Evolutionary conservation across 1,140 invertebrate species (phyloP).

Genomic region (Protaetia brevitarsis): DNA sequence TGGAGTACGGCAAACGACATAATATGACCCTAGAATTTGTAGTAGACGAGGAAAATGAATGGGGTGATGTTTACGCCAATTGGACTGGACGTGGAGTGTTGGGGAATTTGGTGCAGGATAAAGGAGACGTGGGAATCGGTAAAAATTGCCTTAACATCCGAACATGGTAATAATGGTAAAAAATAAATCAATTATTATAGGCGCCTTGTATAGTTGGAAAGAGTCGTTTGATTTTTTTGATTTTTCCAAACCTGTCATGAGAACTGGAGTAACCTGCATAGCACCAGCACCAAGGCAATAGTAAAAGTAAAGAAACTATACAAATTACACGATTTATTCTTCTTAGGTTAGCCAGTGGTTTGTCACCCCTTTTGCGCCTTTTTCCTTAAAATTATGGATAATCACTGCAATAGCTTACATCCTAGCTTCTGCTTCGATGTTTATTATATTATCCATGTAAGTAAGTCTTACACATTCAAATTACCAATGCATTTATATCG

Average conservation of each 20-base stretch:
- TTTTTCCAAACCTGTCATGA: conserved; percentile 53
- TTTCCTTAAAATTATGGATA: conserved; percentile 8
- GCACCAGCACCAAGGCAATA: conserved; percentile 54
- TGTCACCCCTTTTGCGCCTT: neutral
- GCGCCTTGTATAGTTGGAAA: conserved; percentile 22
- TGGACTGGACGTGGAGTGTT: conserved; percentile 56
- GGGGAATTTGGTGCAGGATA: conserved; percentile 56
- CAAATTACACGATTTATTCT: neutral
- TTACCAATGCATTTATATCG: neutral
- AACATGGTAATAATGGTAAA: neutral
- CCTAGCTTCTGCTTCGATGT: neutral
- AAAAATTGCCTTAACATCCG: neutral
- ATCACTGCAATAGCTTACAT: neutral
- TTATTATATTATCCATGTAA: neutral
- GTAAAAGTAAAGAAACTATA: neutral
- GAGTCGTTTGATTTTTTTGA: conserved; percentile 53
- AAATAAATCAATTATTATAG: conserved; percentile 11
- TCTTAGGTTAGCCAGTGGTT: neutral
- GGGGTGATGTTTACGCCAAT: conserved; percentile 59
- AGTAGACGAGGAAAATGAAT: conserved; percentile 52
- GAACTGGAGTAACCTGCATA: conserved; percentile 58
- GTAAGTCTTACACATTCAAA: neutral
- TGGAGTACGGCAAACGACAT: conserved; percentile 49
- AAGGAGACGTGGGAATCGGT: conserved; percentile 55
- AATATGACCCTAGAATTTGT: conserved; percentile 53